phyloP scores from a whole-genome alignment of 2,113 vertebrate genomes.

The Murina feae region DNA sequence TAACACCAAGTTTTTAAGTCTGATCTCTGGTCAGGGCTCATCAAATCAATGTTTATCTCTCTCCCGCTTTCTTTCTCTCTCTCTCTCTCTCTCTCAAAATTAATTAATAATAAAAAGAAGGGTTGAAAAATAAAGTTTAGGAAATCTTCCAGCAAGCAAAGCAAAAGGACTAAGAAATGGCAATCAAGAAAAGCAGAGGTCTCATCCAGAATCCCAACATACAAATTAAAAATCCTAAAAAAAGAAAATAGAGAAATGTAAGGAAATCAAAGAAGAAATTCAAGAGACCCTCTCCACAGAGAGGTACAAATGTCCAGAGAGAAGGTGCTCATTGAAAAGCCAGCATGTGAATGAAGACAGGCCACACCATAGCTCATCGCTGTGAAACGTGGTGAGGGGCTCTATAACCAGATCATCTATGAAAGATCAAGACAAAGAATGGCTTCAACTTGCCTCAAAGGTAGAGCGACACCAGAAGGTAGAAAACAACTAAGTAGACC shows the following conservation, averaged over 20 bases:
- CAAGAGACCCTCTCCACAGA: neutral
- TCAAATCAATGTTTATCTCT: too few relatives aligned
- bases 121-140: constrained; percentile 5
- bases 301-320: neutral
- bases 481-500: neutral
- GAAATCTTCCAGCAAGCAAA: constrained; percentile 10
- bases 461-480: neutral
- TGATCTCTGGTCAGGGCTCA: too few relatives aligned
- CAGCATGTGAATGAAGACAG: neutral
- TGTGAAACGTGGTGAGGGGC: neutral
- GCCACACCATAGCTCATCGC: neutral
- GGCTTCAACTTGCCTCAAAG: neutral
- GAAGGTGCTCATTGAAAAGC: neutral
- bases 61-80: too few relatives aligned
- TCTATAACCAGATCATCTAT: neutral
- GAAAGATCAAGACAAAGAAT: constrained; percentile 15
- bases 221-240: neutral
- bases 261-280: neutral
- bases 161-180: neutral
- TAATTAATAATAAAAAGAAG: neutral
- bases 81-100: neutral
- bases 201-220: neutral
- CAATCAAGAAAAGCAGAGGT: neutral
- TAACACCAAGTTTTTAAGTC: too few relatives aligned
- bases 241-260: neutral